Conservation (phyloP, 2,888 invertebrate genomes). For the Alloscopus bannaensis region DNA sequence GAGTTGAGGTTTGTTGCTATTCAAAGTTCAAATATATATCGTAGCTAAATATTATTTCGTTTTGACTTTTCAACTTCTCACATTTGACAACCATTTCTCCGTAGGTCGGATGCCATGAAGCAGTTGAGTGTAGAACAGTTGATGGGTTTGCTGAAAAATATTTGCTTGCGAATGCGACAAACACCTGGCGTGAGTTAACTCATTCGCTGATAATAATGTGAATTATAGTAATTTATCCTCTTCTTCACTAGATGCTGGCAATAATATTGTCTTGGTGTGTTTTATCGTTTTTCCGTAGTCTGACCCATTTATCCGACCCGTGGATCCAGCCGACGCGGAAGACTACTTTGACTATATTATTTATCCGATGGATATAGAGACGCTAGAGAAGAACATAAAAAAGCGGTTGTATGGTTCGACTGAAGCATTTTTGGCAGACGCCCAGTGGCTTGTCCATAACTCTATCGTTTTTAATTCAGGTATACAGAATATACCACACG, state of each 20-base stretch:
- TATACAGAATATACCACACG: neutral
- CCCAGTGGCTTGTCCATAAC: constrained; percentile 96
- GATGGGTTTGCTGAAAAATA: constrained; percentile 86
- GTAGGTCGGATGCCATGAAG: constrained; percentile 80
- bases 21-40: constrained; percentile 75
- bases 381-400: constrained; percentile 85
- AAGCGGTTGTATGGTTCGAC: constrained; percentile 88
- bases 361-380: constrained; percentile 89
- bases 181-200: constrained; percentile 83
- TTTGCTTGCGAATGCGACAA: constrained; percentile 87
- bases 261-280: too few relatives aligned
- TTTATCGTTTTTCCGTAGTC: constrained; percentile 78
- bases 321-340: constrained; percentile 83
- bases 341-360: constrained; percentile 89
- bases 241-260: too few relatives aligned
- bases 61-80: neutral
- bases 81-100: too few relatives aligned
- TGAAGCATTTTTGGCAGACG: constrained; percentile 91
- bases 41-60: neutral
- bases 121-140: constrained; percentile 85
- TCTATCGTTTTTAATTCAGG: constrained; percentile 90
- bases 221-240: too few relatives aligned
- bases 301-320: constrained; percentile 86
- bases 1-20: constrained; percentile 80
- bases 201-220: neutral